These are phyloP conservation scores for Eupsittula cactorum DNA, from an alignment of 2,113 vertebrate genomes.

Conservation along the genomic window DNA sequence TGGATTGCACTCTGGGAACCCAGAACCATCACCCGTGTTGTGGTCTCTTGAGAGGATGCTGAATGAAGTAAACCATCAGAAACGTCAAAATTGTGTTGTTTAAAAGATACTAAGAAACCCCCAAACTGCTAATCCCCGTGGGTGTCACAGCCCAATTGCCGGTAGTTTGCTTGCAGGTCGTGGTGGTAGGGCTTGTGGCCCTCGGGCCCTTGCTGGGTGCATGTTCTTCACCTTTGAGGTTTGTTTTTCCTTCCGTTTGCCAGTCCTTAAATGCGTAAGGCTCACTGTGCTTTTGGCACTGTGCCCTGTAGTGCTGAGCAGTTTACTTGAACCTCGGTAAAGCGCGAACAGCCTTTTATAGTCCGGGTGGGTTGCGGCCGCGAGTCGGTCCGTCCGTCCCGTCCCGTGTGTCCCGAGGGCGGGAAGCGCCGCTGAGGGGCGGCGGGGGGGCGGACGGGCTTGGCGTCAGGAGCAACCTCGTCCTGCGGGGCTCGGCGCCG, in stretches of 20 bases:
- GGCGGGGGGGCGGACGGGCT: neutral
- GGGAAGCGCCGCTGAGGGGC: constrained; percentile 42
- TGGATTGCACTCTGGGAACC: neutral
- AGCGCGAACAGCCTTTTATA: neutral
- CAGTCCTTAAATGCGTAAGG: neutral
- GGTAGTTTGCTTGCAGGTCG: neutral
- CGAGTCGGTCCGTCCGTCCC: too few species aligned
- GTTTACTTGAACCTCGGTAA: neutral
- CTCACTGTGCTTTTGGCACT: neutral
- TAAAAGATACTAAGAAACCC: neutral
- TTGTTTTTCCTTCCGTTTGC: neutral
- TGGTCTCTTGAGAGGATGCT: fast-evolving
- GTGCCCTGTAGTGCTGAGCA: fast-evolving
- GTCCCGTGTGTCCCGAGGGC: neutral
- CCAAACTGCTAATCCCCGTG: neutral
- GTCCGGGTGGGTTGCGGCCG: neutral
- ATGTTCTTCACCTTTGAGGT: fast-evolving
- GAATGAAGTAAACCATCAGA: neutral
- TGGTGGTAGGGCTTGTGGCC: fast-evolving
- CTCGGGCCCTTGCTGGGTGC: fast-evolving
- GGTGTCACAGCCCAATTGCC: fast-evolving
- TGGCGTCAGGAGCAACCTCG: neutral
- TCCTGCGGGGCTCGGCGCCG: neutral
- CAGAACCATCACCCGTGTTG: fast-evolving
- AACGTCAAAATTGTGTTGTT: neutral